Conservation (phyloP, 2,113 vertebrate genomes). For the Otus sunia region DNA sequence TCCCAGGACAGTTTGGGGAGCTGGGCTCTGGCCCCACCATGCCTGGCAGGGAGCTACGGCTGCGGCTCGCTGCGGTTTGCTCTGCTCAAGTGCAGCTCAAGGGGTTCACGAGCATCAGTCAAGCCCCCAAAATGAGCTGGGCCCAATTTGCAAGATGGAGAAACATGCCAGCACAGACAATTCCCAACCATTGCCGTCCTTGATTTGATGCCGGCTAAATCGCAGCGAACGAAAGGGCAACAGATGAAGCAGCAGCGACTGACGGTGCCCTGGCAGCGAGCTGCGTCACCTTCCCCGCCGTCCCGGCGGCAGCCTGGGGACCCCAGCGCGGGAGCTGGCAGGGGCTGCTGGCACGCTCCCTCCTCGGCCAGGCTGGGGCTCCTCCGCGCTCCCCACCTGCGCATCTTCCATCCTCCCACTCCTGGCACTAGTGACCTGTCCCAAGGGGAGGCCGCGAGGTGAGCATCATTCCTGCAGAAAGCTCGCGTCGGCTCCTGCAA, state of each 20-base stretch:
- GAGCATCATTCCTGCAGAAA: not conserved
- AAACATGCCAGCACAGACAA: not conserved
- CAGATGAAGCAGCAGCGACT: not conserved
- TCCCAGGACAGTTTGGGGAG: not conserved
- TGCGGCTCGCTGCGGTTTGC: not conserved
- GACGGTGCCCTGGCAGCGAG: not conserved
- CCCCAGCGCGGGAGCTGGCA: not conserved
- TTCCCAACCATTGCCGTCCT: not conserved
- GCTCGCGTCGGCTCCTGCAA: rapidly evolving
- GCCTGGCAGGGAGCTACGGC: not conserved
- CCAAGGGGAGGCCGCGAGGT: not conserved
- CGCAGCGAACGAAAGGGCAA: not conserved
- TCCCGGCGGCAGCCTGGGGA: not conserved
- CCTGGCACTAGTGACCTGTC: not conserved
- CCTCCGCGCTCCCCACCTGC: not conserved
- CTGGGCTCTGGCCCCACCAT: rapidly evolving
- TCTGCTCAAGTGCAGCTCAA: not conserved
- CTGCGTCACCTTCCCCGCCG: not conserved
- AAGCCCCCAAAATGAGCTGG: not conserved
- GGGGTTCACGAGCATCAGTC: not conserved
- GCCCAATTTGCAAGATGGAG: rapidly evolving
- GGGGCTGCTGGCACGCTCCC: not conserved
- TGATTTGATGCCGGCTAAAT: not conserved
- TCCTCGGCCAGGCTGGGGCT: not conserved
- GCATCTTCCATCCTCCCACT: not conserved